Conservation (phyloP, 2,797 vertebrate genomes). For the Eutrigla gurnardus region DNA sequence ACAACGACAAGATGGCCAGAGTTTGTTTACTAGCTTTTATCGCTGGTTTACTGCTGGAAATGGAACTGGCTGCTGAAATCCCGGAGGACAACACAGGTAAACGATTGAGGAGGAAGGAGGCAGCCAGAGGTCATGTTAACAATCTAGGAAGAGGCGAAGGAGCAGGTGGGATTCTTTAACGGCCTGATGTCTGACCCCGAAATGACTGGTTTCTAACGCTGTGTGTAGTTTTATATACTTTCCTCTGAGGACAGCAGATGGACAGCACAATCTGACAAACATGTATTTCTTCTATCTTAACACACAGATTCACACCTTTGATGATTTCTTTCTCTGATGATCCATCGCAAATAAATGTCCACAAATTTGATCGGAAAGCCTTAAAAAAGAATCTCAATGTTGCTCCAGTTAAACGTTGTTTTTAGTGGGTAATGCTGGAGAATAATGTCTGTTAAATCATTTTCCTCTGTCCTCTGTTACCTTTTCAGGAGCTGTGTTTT, state of each 20-base stretch:
- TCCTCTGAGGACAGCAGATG: neutral
- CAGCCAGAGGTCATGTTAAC: neutral
- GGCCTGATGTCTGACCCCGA: neutral
- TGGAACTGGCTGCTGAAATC: slow-evolving; percentile 38
- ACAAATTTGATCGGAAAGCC: neutral
- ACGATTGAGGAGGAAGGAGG: neutral
- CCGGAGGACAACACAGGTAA: slow-evolving; percentile 62
- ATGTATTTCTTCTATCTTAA: too few species aligned
- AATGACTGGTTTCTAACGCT: neutral
- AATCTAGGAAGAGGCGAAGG: neutral
- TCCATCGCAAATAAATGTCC: neutral
- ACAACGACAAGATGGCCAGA: slow-evolving; percentile 68
- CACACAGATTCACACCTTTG: too few species aligned
- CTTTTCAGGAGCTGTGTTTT: slow-evolving; percentile 83
- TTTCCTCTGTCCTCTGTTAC: neutral
- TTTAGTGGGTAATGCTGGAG: neutral
- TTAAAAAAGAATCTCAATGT: neutral
- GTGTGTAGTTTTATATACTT: too few species aligned
- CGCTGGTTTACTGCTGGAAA: slow-evolving; percentile 58
- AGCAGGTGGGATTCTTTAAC: neutral
- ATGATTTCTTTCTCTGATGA: neutral
- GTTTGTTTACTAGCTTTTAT: slow-evolving; percentile 62
- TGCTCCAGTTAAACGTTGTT: neutral
- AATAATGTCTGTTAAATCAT: neutral
- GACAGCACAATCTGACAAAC: too few species aligned